Evolutionary conservation across 1,140 invertebrate species (phyloP), one percentile per base, ranked within the genome.

Genomic region (Ostrea denselamellosa): DNA sequence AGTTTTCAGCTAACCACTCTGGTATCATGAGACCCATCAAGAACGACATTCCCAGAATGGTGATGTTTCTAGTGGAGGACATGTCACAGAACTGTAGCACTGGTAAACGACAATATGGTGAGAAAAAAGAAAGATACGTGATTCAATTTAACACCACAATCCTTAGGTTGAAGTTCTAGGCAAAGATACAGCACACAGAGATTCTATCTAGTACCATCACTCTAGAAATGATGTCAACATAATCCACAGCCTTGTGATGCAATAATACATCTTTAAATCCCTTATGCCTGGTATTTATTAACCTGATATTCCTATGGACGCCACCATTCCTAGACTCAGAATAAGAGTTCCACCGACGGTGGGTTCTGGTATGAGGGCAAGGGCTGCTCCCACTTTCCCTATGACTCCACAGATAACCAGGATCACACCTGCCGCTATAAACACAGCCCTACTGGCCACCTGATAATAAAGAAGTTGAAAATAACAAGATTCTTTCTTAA

Each of bases 341-440:
- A 90, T 22, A 10, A 91, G 19, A 10, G 91, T 88, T 1, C 97
- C 98, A 0, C 97, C 97, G 0, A 98, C 96, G 28, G 98, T 96
- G 0, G 97, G 97, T 92, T 97, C 97, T 4, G 97, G 97, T 84
- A 98, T 98, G 83, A 97, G 97, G 77, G 98, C 97, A 92, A 98
- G 98, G 4, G 97, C 95, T 0, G 97, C 97, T n/a, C 97, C 97
- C 8, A 77, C 97, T 95, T 98, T 98, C 81, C 97, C 97, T 81
- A 98, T 96, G 9, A 98, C 94, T 0, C 90, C 90, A 82, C 88
- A 86, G 9, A 92, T 65, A 3, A 98, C 95, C 97, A 98, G 97
- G 9, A 98, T 94, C 0, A 96, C 90, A 1, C 97, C 97, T 0
- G 97, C 97, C 95, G 96, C 97, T 89, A 98, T 97, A 65, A 91